Evolutionary conservation across 2,113 vertebrate species (phyloP).

Genomic region (Dicaeum eximium): DNA sequence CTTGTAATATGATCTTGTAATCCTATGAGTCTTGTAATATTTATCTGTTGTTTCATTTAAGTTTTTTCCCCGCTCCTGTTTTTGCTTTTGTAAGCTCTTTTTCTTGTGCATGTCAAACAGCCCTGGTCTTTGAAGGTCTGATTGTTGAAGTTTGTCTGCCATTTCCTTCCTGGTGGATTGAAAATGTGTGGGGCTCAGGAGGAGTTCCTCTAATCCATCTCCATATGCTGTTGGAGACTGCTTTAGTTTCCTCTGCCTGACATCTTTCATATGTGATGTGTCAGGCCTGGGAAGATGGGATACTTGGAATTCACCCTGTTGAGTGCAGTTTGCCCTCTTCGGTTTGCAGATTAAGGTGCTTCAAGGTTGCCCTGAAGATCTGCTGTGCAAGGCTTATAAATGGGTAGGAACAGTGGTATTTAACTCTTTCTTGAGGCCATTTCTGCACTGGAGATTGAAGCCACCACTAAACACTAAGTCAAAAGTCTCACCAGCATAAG

Average conservation of each 20-base stretch:
- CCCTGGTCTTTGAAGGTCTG: background rate
- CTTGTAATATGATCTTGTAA: background rate
- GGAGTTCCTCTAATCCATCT: background rate
- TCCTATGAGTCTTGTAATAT: background rate
- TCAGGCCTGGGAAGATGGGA: background rate
- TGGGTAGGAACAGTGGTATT: background rate
- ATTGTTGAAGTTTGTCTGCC: background rate
- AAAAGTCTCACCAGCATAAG: background rate
- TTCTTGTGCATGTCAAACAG: background rate
- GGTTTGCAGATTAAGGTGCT: background rate
- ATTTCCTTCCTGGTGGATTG: background rate
- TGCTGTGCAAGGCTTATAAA: background rate
- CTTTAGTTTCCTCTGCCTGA: background rate
- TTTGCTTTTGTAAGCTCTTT: background rate
- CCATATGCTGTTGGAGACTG: background rate
- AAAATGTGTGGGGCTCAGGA: background rate
- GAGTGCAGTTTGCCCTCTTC: background rate
- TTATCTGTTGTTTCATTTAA: background rate
- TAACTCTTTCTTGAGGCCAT: background rate
- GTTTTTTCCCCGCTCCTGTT: fast-evolving
- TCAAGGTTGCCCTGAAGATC: background rate
- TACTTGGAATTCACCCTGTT: background rate
- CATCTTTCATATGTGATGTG: background rate
- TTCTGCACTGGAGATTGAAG: background rate
- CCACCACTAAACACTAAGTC: background rate